Conservation (phyloP, 2,797 vertebrate genomes). For the Lagodon rhomboides region DNA sequence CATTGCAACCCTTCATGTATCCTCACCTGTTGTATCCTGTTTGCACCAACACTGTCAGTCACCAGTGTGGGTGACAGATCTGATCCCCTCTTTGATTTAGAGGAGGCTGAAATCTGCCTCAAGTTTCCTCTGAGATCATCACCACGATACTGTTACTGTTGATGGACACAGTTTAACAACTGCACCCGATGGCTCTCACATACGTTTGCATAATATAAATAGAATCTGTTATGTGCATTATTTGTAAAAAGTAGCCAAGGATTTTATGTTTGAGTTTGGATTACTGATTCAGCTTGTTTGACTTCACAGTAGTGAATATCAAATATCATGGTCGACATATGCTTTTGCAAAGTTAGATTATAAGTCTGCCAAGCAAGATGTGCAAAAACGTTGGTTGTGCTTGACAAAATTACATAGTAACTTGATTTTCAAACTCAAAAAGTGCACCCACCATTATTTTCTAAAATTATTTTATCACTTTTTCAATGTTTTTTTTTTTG, state of each 20-base stretch:
- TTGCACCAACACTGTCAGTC: conserved; percentile 4
- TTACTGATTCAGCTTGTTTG: not conserved
- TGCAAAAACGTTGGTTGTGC: too few species aligned
- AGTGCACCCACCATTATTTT: not conserved
- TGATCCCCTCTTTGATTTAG: conserved; percentile 38
- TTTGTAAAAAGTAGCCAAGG: not conserved
- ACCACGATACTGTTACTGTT: conserved; percentile 8
- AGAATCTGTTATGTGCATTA: not conserved
- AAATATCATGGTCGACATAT: too few species aligned
- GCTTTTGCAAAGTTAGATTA: too few species aligned
- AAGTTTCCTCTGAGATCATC: conserved; percentile 41
- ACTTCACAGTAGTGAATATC: not conserved
- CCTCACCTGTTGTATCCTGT: conserved; percentile 11
- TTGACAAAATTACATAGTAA: too few species aligned
- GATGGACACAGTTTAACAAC: conserved; percentile 36
- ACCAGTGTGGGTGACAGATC: conserved; percentile 28
- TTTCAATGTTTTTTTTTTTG: too few species aligned
- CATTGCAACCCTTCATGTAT: not conserved
- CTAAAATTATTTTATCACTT: too few species aligned
- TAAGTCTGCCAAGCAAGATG: too few species aligned
- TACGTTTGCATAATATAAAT: not conserved
- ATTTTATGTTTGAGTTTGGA: not conserved
- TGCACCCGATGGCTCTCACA: conserved; percentile 9
- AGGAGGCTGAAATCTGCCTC: conserved; percentile 37
- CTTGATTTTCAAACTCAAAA: not conserved